Evolutionary conservation across 2,888 invertebrate species (phyloP).

Genomic region (Oscheius sp.): DNA sequence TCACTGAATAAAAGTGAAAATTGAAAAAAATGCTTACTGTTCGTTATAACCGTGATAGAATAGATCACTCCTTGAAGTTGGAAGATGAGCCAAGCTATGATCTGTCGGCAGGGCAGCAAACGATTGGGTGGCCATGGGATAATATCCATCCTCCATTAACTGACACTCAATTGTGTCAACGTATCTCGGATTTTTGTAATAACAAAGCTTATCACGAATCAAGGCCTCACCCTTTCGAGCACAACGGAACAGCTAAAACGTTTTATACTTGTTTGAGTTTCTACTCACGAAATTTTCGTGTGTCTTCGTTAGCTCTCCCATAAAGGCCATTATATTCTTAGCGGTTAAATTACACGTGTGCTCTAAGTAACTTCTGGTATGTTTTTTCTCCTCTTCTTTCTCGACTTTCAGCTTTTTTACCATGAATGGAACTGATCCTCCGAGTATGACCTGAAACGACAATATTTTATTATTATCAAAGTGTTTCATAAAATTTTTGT

Average conservation of each 20-base stretch:
- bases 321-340: conserved; percentile 3
- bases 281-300: conserved; percentile 18
- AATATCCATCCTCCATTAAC: background rate
- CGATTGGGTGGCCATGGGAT: conserved; percentile 15
- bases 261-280: background rate
- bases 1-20: background rate
- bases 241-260: conserved; percentile 9
- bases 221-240: background rate
- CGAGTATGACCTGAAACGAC: too few species aligned
- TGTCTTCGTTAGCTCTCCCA: conserved; percentile 9
- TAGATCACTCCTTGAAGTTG: conserved; percentile 26
- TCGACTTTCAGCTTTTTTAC: conserved; percentile 79
- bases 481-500: too few species aligned
- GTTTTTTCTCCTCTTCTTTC: conserved; percentile 33
- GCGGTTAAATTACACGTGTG: conserved; percentile 19
- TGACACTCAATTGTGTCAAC: conserved; percentile 1
- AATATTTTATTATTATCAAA: background rate
- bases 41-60: conserved; percentile 12
- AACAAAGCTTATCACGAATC: background rate
- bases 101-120: conserved; percentile 40
- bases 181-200: conserved; percentile 10
- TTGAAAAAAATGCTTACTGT: conserved; percentile 1
- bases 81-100: conserved; percentile 39
- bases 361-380: background rate
- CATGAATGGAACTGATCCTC: too few species aligned